These are phyloP conservation scores for Ericerus pela DNA, from an alignment of 1,140 invertebrate genomes.

Conservation along the genomic window DNA sequence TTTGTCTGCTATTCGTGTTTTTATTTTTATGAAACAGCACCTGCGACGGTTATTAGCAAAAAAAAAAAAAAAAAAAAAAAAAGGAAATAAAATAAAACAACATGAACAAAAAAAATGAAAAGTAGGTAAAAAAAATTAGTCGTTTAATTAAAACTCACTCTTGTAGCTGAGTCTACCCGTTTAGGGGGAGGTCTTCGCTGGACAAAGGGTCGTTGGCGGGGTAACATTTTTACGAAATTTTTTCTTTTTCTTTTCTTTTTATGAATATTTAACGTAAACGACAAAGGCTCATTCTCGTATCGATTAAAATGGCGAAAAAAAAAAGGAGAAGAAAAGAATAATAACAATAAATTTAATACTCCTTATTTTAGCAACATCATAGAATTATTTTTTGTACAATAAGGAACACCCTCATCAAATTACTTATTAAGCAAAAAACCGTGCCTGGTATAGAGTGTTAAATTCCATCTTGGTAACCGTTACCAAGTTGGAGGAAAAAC, in stretches of 20 bases:
- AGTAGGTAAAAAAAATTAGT: background rate
- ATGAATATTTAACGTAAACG: too few species aligned
- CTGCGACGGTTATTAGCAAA: too few species aligned
- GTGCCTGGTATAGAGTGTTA: background rate
- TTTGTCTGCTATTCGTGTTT: too few species aligned
- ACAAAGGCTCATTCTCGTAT: too few species aligned
- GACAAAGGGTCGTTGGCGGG: slow-evolving; percentile 3
- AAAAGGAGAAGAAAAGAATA: slow-evolving; percentile 11
- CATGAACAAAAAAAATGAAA: too few species aligned
- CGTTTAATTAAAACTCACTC: slow-evolving; percentile 9
- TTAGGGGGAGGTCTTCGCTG: slow-evolving; percentile 6
- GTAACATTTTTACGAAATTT: slow-evolving; percentile 4
- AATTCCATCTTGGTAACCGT: background rate
- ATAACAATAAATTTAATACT: slow-evolving; percentile 10
- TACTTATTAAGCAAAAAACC: slow-evolving; percentile 8
- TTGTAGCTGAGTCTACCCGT: slow-evolving; percentile 8
- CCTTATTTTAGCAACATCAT: slow-evolving; percentile 4
- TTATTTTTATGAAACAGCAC: too few species aligned
- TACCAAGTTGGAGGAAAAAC: too few species aligned
- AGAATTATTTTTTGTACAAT: slow-evolving; percentile 2
- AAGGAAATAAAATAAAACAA: too few species aligned
- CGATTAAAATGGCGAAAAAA: background rate
- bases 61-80: too few species aligned
- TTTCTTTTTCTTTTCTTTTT: background rate
- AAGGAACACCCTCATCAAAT: slow-evolving; percentile 1